Evolutionary conservation across 2,113 vertebrate genomes (phyloP), one percentile per base, ranked within the genome.

Genomic region (Aplodontia rufa): DNA sequence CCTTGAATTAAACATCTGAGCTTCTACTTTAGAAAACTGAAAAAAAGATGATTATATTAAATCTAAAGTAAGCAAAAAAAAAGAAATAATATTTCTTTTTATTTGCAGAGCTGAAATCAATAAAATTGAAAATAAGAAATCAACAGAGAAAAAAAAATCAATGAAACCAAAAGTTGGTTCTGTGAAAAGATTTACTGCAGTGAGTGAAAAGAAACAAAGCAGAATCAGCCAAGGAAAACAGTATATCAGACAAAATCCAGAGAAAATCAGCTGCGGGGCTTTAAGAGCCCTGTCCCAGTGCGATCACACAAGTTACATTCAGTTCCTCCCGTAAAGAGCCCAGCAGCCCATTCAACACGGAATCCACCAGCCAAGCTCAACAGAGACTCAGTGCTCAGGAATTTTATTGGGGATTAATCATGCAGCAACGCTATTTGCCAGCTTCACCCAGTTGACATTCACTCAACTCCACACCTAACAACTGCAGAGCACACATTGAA

Each of bases 121-220:
- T 69, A 16, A 86, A 69, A 90, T 30, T 86, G 4, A 69, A 76
- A 85, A 68, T 9, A 62, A n/a, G 22, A 75, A 80, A 42, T 71
- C 62, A 83, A 30, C 60, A 28, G 71, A 76, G 91, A 85, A 92
- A 85, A 87, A 85, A 92, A 85, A 87, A 60, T 87, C 42, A 91
- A 71, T 40, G 47, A 64, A 79, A 49, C 5, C 19, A 84, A 83
- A 92, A 88, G 53, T 49, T 64, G 5, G 0, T 45, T 88, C 6
- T 68, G 88, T 53, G n/a, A 47, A 83, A 74, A 74, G 47, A 84
- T 47, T 45, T 68, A 64, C 72, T 62, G n/a, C 3, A 91, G 6
- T 79, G 49, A 79, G n/a, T n/a, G n/a, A 87, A 86, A 40, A 10
- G 58, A 82, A 42, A 74, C 19, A 81, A 81, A 82, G n/a, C 6